Evolutionary conservation across 2,797 vertebrate genomes (phyloP).

Genomic region (Myotis daubentonii): DNA sequence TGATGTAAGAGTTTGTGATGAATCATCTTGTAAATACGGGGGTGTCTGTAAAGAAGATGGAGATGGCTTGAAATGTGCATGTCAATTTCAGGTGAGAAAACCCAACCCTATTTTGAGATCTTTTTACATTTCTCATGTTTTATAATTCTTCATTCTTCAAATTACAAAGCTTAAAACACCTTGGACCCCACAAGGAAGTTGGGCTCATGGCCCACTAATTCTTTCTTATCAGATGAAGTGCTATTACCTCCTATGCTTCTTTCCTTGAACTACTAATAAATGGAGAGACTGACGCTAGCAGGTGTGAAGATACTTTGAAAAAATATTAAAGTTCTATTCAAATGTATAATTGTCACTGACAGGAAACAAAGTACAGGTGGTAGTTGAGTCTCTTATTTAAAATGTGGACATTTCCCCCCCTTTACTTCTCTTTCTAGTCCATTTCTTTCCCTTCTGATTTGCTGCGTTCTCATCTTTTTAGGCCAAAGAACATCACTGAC

Average conservation of each 20-base stretch:
- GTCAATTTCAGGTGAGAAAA: conserved; percentile 94
- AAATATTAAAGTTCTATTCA: neutral
- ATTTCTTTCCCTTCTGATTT: conserved; percentile 9
- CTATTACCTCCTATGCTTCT: neutral
- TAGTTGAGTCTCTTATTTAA: neutral
- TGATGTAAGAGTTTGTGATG: conserved; percentile 92
- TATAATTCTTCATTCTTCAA: neutral
- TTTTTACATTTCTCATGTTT: conserved; percentile 1
- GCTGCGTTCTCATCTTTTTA: neutral
- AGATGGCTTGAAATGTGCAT: conserved; percentile 93
- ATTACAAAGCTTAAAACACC: neutral
- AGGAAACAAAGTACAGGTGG: neutral
- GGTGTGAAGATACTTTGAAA: neutral
- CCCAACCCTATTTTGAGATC: neutral
- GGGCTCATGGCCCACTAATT: neutral
- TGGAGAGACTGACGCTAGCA: neutral
- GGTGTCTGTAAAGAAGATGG: conserved; percentile 95
- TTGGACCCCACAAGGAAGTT: neutral
- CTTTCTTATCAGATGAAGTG: neutral
- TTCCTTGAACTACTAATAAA: neutral
- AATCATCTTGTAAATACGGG: conserved; percentile 93
- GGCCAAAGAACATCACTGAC: neutral
- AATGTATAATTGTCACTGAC: neutral
- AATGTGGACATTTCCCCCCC: neutral
- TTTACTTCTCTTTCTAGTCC: neutral